Evolutionary conservation across 2,113 vertebrate species (phyloP), one percentile per base, ranked within the genome.

Genomic region (Empidonax traillii): DNA sequence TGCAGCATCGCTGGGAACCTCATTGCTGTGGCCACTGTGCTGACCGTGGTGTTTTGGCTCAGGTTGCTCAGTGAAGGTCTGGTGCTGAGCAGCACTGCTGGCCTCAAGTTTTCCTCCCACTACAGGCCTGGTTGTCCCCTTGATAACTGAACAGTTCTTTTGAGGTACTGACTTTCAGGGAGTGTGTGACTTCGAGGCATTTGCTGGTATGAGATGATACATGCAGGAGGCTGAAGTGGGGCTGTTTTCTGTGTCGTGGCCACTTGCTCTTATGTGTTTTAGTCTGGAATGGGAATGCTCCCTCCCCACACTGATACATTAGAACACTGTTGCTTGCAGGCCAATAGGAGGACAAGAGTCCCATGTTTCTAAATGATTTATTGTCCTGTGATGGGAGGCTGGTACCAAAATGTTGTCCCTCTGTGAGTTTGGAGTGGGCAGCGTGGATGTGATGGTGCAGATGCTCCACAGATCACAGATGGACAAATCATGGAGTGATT

Each of bases 401-500:
- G 74, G 37, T 37, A 53, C 71, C 23, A 59, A 77, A 62, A 55
- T 39, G 17, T 35, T 47, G 19, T 58, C 43, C 15, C 4, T 55
- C 24, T 55, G 27, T 35, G 53, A 74, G 56, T 67, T 31, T 55
- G 61, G 46, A 62, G 41, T 20, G 17, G 27, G 41, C 23, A 27
- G 37, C 0, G 2, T 59, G 74, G 37, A 31, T 16, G 10, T 27
- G 18, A 56, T 43, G 31, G 44, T 82, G 49, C 58, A 61, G 33
- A 66, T 7, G 8, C 33, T 47, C 18, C 44, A 58, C 18, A 58
- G 66, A 25, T 55, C n/a, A 30, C 30, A 47, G 37, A 52, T 24
- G 19, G 14, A 65, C 10, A n/a, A 62, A 41, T 44, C 0, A 0
- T 41, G 61, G 69, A 63, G 52, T 0, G 0, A 11, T 71, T 89